Percentiles rank a stretch among this genome's conserved stretches.
Evolutionary conservation across 2,113 vertebrate species (phyloP).

Genomic region (Raphicerus campestris): DNA sequence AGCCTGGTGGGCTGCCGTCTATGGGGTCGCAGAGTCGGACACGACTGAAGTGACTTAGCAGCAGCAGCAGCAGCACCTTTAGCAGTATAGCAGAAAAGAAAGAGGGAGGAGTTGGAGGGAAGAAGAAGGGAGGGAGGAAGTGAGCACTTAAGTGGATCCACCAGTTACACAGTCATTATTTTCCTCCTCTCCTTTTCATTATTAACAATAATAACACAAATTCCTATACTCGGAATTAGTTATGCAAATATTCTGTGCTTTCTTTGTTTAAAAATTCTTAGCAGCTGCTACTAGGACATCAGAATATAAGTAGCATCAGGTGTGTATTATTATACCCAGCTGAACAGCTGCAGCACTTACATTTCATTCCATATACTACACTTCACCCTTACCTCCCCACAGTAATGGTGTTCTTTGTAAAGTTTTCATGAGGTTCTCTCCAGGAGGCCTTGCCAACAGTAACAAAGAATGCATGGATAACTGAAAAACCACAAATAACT

Average conservation of each 20-base stretch:
- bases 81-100: background rate
- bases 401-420: background rate
- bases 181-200: background rate
- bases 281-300: conserved; percentile 37
- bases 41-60: too few relatives aligned
- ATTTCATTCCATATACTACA: conserved; percentile 2
- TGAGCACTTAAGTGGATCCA: background rate
- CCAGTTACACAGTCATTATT: background rate
- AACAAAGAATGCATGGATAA: background rate
- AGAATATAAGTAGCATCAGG: conserved; percentile 32
- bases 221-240: conserved; percentile 38
- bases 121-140: accelerated
- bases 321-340: conserved; percentile 51
- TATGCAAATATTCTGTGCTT: background rate
- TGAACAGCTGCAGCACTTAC: conserved; percentile 42
- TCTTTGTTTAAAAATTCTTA: conserved; percentile 53
- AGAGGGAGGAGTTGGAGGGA: background rate
- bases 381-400: conserved; percentile 23
- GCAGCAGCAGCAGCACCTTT: background rate
- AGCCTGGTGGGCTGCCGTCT: too few relatives aligned
- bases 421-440: background rate
- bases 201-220: conserved; percentile 50
- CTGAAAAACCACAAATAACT: background rate
- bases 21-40: too few relatives aligned
- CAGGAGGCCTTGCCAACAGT: background rate